These are phyloP conservation scores for Talpa occidentalis DNA, from an alignment of 2,113 vertebrate species.

Conservation along the genomic window DNA sequence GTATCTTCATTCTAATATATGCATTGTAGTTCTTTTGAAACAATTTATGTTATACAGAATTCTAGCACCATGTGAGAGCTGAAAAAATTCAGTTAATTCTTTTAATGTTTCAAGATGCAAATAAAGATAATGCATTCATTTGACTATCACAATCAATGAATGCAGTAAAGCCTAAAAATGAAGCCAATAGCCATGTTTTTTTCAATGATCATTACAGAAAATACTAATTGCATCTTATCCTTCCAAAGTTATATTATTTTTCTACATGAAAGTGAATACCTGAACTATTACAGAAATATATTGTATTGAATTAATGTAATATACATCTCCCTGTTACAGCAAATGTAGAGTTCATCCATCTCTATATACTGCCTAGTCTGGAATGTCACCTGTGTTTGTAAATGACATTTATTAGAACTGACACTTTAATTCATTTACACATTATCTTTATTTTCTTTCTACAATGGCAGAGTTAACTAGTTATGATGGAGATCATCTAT, in stretches of 20 bases:
- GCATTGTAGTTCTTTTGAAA: background rate
- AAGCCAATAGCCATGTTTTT: background rate
- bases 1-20: conserved; percentile 84
- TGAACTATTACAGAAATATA: background rate
- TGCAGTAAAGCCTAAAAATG: background rate
- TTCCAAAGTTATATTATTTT: background rate
- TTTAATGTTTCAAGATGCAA: conserved; percentile 27
- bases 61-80: background rate
- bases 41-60: background rate
- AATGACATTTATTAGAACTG: background rate
- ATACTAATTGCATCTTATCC: background rate
- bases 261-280: background rate
- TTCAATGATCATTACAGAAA: background rate
- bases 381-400: background rate
- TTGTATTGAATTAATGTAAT: background rate
- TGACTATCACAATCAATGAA: background rate
- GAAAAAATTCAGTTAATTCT: conserved; percentile 33
- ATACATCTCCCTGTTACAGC: background rate
- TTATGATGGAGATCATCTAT: background rate
- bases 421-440: background rate
- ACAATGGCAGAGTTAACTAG: background rate
- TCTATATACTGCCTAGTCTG: background rate
- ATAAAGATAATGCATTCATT: background rate
- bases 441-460: background rate
- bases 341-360: background rate